These are phyloP conservation scores for Ctenopoma multispine DNA, from an alignment of 2,797 vertebrate species.

Conservation along the genomic window DNA sequence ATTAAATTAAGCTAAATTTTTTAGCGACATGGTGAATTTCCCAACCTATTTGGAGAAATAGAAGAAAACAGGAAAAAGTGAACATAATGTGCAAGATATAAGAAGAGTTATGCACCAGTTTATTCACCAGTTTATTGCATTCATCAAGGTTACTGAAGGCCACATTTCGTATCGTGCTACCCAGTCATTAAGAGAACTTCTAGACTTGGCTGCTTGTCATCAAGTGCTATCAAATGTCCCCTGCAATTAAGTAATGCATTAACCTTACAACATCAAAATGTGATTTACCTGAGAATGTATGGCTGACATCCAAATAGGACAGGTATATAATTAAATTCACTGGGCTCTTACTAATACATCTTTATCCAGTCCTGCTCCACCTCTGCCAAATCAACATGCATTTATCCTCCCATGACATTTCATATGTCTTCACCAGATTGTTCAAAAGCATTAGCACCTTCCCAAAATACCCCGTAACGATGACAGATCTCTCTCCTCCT, in stretches of 20 bases:
- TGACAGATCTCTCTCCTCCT: neutral
- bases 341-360: neutral
- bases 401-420: neutral
- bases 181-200: neutral
- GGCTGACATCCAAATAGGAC: neutral
- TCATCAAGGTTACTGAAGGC: neutral
- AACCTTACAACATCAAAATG: neutral
- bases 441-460: slow-evolving; percentile 4
- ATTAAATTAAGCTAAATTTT: neutral
- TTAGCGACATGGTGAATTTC: neutral
- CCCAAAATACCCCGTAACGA: neutral
- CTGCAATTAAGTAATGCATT: slow-evolving; percentile 12
- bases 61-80: neutral
- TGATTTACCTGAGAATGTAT: neutral
- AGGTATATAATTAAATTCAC: neutral
- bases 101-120: neutral
- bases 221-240: neutral
- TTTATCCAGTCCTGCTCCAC: neutral
- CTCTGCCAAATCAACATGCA: neutral
- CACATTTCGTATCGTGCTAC: neutral
- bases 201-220: neutral
- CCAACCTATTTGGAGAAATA: neutral
- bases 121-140: neutral
- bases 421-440: neutral
- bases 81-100: neutral